Evolutionary conservation across 2,888 invertebrate genomes (phyloP).

Genomic region (Pterobdella sp.): DNA sequence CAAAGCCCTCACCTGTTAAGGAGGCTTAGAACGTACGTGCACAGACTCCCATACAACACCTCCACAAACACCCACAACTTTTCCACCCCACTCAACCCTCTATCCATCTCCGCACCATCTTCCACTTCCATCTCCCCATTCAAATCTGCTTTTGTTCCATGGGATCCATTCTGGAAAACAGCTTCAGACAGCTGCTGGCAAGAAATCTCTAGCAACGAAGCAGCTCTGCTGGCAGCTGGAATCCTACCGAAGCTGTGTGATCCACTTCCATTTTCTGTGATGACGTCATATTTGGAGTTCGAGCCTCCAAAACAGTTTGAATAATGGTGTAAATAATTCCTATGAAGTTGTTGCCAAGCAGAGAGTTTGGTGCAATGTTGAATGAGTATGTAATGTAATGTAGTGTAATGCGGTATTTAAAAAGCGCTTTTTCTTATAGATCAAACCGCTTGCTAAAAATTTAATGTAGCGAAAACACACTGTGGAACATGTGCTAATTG

Average conservation of each 20-base stretch:
- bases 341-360: too few species aligned
- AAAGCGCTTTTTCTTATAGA: too few species aligned
- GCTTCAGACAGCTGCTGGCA: slow-evolving; percentile 17
- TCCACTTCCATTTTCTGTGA: slow-evolving; percentile 1
- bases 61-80: slow-evolving; percentile 25
- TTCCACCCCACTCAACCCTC: slow-evolving; percentile 24
- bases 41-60: slow-evolving; percentile 20
- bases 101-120: not conserved
- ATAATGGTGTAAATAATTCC: too few species aligned
- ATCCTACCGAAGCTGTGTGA: slow-evolving; percentile 17
- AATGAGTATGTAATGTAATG: too few species aligned
- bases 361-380: too few species aligned
- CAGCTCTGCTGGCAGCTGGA: slow-evolving; percentile 23
- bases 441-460: too few species aligned
- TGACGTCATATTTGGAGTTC: not conserved
- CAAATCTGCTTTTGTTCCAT: not conserved
- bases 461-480: too few species aligned
- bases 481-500: too few species aligned
- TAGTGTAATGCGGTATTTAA: too few species aligned
- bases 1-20: slow-evolving; percentile 28
- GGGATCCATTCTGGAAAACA: slow-evolving; percentile 12
- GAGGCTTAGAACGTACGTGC: slow-evolving; percentile 21
- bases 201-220: slow-evolving; percentile 24
- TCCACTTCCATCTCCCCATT: not conserved
- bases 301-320: too few species aligned